phyloP scores from a whole-genome alignment of 2,797 vertebrate genomes.

The Oophaga sylvatica region DNA sequence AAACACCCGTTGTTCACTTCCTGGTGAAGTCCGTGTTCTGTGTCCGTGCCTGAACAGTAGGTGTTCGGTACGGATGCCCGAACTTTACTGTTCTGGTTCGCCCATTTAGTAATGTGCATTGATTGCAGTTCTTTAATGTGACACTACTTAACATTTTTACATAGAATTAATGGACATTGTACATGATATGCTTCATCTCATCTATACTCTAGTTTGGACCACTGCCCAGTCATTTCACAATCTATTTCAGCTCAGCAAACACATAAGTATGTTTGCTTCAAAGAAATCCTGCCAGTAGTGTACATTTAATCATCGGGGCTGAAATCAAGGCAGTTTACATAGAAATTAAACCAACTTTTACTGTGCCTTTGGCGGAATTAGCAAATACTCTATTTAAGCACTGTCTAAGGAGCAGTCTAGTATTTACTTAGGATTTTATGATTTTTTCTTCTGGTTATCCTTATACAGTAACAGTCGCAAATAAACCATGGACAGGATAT shows the following conservation, averaged over 20 bases:
- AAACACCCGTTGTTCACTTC: too few relatives aligned
- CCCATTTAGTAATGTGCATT: not conserved
- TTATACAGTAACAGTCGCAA: not conserved
- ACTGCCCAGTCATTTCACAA: slow-evolving; percentile 1
- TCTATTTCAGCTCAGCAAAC: slow-evolving; percentile 27
- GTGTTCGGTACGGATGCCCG: too few relatives aligned
- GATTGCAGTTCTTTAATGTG: not conserved
- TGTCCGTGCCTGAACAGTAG: too few relatives aligned
- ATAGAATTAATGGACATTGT: slow-evolving; percentile 29
- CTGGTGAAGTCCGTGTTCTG: too few relatives aligned
- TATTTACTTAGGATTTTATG: not conserved
- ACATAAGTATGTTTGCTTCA: slow-evolving; percentile 8
- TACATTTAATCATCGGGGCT: not conserved
- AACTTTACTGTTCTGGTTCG: too few relatives aligned
- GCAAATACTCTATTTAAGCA: slow-evolving; percentile 8
- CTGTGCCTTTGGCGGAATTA: too few relatives aligned
- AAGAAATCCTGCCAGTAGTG: not conserved
- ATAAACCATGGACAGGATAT: not conserved
- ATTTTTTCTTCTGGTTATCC: not conserved
- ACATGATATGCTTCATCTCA: slow-evolving; percentile 21
- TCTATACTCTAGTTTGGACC: not conserved
- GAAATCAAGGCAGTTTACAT: not conserved
- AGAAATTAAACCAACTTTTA: not conserved
- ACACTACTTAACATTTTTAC: not conserved
- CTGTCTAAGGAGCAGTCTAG: not conserved